Conservation (phyloP, 2,797 vertebrate species). For the Hypotaenidia philippensis region DNA sequence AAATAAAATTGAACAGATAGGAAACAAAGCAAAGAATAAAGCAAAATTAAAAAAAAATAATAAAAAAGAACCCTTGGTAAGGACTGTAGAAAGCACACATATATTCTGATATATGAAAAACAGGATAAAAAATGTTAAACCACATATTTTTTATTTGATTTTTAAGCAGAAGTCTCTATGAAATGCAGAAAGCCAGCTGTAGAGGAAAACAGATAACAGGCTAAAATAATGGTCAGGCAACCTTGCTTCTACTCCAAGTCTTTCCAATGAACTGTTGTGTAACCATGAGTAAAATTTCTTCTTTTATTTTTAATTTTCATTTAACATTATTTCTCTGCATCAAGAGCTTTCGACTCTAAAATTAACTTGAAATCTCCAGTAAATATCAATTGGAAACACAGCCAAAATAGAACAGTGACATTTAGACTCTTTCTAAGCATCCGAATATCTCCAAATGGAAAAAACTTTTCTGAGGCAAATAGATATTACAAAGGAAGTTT, state of each 20-base stretch:
- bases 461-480: background rate
- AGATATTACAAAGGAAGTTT: background rate
- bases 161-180: background rate
- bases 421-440: background rate
- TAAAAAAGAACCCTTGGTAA: slow-evolving; percentile 46
- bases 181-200: background rate
- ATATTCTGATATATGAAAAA: slow-evolving; percentile 40
- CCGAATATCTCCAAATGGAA: background rate
- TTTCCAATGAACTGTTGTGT: background rate
- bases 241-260: background rate
- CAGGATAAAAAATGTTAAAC: background rate
- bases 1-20: slow-evolving; percentile 87
- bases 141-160: background rate
- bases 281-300: background rate
- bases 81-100: slow-evolving; percentile 37
- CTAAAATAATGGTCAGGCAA: background rate
- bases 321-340: background rate
- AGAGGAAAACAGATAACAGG: background rate
- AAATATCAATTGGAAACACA: background rate
- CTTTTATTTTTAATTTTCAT: background rate
- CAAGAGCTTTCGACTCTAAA: background rate
- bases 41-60: slow-evolving; percentile 51
- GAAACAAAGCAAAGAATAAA: slow-evolving; percentile 77
- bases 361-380: background rate
- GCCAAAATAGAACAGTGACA: background rate